Evolutionary conservation across 2,113 vertebrate species (phyloP).

Genomic region (Zapus hudsonius): DNA sequence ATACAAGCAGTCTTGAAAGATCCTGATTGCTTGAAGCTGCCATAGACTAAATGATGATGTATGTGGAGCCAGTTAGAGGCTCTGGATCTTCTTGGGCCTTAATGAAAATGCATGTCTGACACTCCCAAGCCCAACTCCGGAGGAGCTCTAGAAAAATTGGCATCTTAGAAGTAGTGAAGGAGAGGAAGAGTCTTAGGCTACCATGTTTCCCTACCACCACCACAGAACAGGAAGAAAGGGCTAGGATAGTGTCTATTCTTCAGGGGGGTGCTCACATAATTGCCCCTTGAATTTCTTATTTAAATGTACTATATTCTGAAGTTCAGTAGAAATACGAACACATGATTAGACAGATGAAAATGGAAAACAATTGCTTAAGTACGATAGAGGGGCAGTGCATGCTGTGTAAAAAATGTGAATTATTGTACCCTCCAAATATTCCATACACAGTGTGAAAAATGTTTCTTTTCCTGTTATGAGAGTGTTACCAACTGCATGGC

Average conservation of each 20-base stretch:
- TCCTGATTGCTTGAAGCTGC: background rate
- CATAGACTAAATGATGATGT: background rate
- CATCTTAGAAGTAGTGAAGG: background rate
- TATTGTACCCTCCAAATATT: background rate
- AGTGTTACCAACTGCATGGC: background rate
- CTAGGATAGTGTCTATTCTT: background rate
- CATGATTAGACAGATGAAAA: background rate
- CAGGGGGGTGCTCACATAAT: background rate
- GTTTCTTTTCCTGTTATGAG: background rate
- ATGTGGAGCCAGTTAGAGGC: background rate
- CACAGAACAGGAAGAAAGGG: background rate
- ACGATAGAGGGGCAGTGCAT: background rate
- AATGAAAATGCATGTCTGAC: background rate
- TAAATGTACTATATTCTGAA: background rate
- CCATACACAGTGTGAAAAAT: background rate
- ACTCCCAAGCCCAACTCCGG: background rate
- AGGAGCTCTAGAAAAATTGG: background rate
- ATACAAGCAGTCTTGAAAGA: background rate
- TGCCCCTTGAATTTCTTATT: background rate
- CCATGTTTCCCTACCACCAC: background rate
- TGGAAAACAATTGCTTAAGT: slow-evolving; percentile 22
- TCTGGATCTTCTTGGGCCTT: background rate
- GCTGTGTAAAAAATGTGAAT: background rate
- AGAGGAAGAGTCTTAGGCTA: background rate
- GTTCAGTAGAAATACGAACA: background rate